A percentile compares a stretch with the other conserved stretches of the same genome.
Evolutionary conservation across 2,888 invertebrate species (phyloP).

Genomic region (Lasioglossum malachurum): DNA sequence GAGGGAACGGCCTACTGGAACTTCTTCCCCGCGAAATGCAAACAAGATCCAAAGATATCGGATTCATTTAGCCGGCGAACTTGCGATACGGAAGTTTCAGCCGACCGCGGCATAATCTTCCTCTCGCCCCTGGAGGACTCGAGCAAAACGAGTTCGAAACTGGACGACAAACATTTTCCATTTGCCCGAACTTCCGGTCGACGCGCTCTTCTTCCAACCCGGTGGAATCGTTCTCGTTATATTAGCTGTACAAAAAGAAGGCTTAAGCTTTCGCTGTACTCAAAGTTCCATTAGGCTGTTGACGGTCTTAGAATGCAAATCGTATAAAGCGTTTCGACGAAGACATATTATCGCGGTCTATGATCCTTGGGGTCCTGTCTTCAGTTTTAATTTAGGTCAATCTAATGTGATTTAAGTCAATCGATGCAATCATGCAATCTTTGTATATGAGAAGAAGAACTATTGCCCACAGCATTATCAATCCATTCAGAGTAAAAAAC

Average conservation of each 20-base stretch:
- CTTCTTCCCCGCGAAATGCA: constrained; percentile 26
- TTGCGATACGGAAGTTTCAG: constrained; percentile 16
- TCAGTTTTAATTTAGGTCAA: too few species aligned
- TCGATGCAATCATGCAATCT: too few species aligned
- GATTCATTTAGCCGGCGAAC: constrained; percentile 28
- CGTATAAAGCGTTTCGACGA: too few species aligned
- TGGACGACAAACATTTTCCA: background rate
- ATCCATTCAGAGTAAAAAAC: too few species aligned
- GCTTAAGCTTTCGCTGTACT: background rate
- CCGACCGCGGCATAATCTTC: background rate
- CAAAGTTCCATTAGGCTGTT: background rate
- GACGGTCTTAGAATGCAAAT: too few species aligned
- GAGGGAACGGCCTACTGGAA: constrained; percentile 7
- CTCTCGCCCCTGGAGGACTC: background rate
- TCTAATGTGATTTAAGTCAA: too few species aligned
- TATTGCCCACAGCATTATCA: too few species aligned
- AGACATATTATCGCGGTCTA: too few species aligned
- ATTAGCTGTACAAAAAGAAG: background rate
- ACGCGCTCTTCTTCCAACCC: background rate
- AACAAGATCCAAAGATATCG: constrained; percentile 41
- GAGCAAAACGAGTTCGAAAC: background rate
- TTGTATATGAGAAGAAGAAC: too few species aligned
- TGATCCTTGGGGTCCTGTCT: too few species aligned
- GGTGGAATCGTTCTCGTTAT: background rate
- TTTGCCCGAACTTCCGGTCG: background rate